Conservation (phyloP, 2,888 invertebrate genomes). For the Drosophila nr. perissopoda region DNA sequence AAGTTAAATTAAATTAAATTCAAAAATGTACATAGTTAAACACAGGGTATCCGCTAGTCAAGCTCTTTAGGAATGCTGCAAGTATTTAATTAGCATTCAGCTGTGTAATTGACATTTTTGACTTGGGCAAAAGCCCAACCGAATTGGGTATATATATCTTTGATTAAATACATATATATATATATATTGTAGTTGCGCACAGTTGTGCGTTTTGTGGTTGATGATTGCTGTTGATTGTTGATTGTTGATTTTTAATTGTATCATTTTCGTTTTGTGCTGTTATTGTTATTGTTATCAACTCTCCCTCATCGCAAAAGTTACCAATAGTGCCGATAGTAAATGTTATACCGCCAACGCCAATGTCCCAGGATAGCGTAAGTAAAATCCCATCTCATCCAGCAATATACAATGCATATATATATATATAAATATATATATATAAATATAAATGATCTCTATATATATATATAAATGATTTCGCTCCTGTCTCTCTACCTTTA, state of each 20-base stretch:
- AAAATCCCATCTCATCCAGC: slow-evolving; percentile 49
- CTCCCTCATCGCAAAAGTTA: slow-evolving; percentile 72
- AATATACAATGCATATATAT: neutral
- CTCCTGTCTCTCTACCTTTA: slow-evolving; percentile 17
- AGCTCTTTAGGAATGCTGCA: neutral
- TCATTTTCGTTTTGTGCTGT: slow-evolving; percentile 57
- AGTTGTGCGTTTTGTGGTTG: slow-evolving; percentile 35
- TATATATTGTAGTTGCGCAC: slow-evolving; percentile 27
- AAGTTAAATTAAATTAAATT: too few relatives aligned
- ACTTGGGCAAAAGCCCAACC: slow-evolving; percentile 15
- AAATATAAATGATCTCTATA: neutral
- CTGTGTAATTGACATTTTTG: slow-evolving; percentile 23
- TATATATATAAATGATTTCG: slow-evolving; percentile 14
- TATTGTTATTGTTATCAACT: slow-evolving; percentile 52
- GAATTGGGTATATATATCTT: neutral
- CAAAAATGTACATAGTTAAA: neutral
- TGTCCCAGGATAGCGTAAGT: slow-evolving; percentile 77
- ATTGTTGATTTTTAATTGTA: slow-evolving; percentile 52
- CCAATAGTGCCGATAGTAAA: slow-evolving; percentile 79
- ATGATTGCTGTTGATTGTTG: slow-evolving; percentile 44
- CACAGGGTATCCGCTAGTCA: neutral
- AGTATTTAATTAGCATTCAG: neutral
- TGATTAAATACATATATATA: neutral
- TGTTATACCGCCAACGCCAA: slow-evolving; percentile 73
- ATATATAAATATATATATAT: neutral